A percentile compares a stretch with the other conserved stretches of the same genome.
These are phyloP conservation scores for Acanthurus leucopareius DNA, from an alignment of 2,797 vertebrate genomes.

Conservation along the genomic window DNA sequence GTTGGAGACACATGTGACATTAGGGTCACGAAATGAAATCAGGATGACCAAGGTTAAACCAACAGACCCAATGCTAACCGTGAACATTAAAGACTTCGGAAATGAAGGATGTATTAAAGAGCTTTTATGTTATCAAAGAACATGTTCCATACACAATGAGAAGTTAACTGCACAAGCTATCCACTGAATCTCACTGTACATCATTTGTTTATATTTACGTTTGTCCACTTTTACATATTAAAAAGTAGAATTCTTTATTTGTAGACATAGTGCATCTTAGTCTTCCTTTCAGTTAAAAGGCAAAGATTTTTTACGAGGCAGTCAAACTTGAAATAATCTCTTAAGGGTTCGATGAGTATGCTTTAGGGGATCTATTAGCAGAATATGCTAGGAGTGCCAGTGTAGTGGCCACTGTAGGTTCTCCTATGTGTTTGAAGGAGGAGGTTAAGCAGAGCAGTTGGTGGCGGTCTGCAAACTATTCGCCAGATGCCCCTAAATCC, in stretches of 20 bases:
- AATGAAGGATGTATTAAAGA: not conserved
- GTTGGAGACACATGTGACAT: not conserved
- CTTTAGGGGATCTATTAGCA: too few species aligned
- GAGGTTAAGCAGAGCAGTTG: too few species aligned
- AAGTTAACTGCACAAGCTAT: not conserved
- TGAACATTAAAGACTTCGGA: not conserved
- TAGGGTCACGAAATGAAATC: not conserved
- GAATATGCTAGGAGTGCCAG: too few species aligned
- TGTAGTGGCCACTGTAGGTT: too few species aligned
- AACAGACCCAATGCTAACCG: not conserved
- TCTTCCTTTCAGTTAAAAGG: not conserved
- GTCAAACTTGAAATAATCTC: not conserved
- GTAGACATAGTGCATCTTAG: not conserved
- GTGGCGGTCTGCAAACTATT: too few species aligned
- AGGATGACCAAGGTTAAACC: not conserved
- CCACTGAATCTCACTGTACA: not conserved
- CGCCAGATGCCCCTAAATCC: too few species aligned
- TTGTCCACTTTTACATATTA: not conserved
- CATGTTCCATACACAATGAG: not conserved
- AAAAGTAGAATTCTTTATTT: not conserved
- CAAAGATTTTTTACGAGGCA: too few species aligned
- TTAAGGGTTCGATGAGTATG: too few species aligned
- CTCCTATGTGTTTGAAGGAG: too few species aligned
- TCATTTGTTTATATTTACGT: not conserved
- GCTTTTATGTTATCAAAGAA: not conserved